Conservation (phyloP, 2,797 vertebrate genomes). For the Oryzias dopingdopingensis region DNA sequence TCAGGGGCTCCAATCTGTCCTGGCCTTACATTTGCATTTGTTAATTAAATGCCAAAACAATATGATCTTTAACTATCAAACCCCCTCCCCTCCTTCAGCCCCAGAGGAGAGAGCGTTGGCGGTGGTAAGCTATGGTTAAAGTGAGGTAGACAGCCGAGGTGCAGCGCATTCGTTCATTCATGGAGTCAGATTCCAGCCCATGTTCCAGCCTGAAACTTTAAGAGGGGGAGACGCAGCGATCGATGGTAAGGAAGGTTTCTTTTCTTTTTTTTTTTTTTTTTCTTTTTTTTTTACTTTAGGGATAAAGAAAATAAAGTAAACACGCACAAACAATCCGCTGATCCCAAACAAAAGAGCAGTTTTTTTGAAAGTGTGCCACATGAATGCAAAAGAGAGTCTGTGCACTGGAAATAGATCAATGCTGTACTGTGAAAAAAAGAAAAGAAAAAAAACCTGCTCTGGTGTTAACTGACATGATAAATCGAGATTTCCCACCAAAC, state of each 20-base stretch:
- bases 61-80: conserved; percentile 77
- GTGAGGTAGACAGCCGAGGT: conserved; percentile 60
- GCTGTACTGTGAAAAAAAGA: conserved; percentile 7
- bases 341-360: conserved; percentile 28
- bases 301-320: conserved; percentile 11
- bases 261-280: background rate
- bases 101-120: conserved; percentile 19
- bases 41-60: conserved; percentile 83
- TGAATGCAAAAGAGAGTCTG: conserved; percentile 16
- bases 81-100: conserved; percentile 35
- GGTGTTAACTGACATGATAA: conserved; percentile 56
- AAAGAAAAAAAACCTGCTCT: conserved; percentile 1
- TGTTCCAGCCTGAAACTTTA: conserved; percentile 49
- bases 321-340: conserved; percentile 20
- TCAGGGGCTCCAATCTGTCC: conserved; percentile 68
- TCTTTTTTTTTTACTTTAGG: background rate
- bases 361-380: conserved; percentile 27
- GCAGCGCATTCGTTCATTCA: conserved; percentile 37
- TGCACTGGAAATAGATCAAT: conserved; percentile 25
- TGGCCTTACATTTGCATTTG: conserved; percentile 78
- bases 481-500: conserved; percentile 36
- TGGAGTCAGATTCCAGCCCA: conserved; percentile 38
- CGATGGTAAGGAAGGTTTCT: conserved; percentile 28
- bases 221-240: conserved; percentile 47
- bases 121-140: conserved; percentile 41